Base-by-base conservation (phyloP, 2,888 invertebrate genomes). In the Pyralis farinalis region DNA sequence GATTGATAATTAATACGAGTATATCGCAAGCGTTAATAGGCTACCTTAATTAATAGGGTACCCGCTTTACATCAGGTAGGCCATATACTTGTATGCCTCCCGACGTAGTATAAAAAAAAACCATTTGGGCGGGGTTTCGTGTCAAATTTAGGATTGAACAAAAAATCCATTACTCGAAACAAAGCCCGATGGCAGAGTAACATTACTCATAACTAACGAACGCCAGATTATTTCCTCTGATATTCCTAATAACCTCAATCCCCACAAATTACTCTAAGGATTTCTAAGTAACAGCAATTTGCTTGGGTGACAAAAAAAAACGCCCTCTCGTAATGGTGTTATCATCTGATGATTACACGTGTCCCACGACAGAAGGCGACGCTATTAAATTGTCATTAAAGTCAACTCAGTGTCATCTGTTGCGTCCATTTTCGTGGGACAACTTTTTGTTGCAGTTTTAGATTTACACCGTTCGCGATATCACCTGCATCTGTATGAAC, bases 301-400 rank as follows among this genome's bases (percentile, higher is more conserved):
- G 55, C 51, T 62, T 60, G 32, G 46, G 37, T 64, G 64, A 71
- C 69, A 79, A 81, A 79, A 82, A 83, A 66, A 55, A 63, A 59
- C 62, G 61, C 67, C 16, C 16, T 16, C n/a, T 16, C 16, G 16
- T 60, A 55, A 55, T 66, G 66, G 64, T 71, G 69, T 80, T 81
- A 84, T 83, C 81, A 80, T 76, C 77, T 67, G 67, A 70, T 85
- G 86, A 87, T 87, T 86, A 76, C 79, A 77, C n/a, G n/a, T 58
- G 67, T 69, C 69, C 66, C 65, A 68, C 69, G 75, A 76, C 81
- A 83, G 76, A 70, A 78, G 82, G 83, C 76, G 67, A 71, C 71
- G 86, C 84, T 84, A 88, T 88, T 88, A 88, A 85, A 88, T 72
- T 85, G 83, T 84, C 88, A 84, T 88, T 88, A 88, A 80, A 86